These are phyloP conservation scores for Chromobotia macracanthus DNA, from an alignment of 2,797 vertebrate genomes.

Conservation along the genomic window DNA sequence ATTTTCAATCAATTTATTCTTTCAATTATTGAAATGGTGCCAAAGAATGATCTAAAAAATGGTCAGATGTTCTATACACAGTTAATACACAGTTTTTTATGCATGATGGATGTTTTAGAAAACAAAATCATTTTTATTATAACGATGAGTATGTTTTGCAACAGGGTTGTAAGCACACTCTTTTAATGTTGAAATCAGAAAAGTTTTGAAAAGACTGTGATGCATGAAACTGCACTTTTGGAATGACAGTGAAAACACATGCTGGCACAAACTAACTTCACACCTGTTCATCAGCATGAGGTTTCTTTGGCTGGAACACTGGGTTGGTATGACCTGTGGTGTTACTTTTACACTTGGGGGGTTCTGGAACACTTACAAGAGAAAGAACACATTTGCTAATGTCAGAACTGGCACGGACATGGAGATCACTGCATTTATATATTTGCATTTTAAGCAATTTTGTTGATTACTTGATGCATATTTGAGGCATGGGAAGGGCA, in stretches of 20 bases:
- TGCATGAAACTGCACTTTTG: not conserved
- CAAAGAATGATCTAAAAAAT: not conserved
- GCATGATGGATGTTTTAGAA: not conserved
- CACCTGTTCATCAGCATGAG: constrained; percentile 64
- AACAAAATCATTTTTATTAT: not conserved
- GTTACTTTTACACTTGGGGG: constrained; percentile 34
- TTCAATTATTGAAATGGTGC: too few species aligned
- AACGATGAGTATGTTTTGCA: not conserved
- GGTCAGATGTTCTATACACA: too few species aligned
- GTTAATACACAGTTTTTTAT: not conserved
- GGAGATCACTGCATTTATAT: not conserved
- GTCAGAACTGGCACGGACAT: not conserved
- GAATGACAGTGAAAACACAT: not conserved
- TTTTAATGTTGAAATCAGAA: not conserved
- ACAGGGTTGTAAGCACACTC: not conserved
- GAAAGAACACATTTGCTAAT: not conserved
- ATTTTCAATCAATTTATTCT: not conserved
- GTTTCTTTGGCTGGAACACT: constrained; percentile 72
- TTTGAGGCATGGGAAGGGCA: constrained; percentile 59
- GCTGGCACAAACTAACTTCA: constrained; percentile 24
- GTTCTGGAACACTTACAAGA: constrained; percentile 42
- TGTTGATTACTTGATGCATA: constrained; percentile 56
- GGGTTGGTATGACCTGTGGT: constrained; percentile 73
- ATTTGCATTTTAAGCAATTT: constrained; percentile 20
- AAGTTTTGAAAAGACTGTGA: not conserved